Percentiles rank a stretch among this genome's conserved stretches.
phyloP scores from a whole-genome alignment of 2,888 invertebrate genomes.

The Eupithecia abbreviata region DNA sequence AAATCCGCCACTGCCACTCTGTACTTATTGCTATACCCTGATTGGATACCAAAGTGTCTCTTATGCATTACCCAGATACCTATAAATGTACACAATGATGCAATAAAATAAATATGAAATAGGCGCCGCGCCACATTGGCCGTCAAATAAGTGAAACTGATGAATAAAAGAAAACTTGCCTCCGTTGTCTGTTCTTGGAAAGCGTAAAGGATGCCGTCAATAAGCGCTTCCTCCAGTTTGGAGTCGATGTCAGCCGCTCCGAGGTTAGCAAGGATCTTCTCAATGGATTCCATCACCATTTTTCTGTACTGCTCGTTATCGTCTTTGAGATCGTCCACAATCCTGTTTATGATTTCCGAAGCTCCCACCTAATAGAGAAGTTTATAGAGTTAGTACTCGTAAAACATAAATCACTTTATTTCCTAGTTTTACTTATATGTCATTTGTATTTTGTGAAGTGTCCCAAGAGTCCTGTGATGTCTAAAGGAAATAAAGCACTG shows the following conservation, averaged over 20 bases:
- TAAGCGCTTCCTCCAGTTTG: conserved; percentile 98
- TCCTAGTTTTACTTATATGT: too few species aligned
- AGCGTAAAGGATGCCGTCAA: conserved; percentile 99
- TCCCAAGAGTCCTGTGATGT: too few species aligned
- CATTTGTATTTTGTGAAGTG: too few species aligned
- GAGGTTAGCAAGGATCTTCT: conserved; percentile 98
- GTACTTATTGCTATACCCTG: too few species aligned
- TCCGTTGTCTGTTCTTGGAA: conserved; percentile 99
- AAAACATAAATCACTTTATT: background rate
- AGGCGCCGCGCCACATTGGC: too few species aligned
- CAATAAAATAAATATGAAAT: too few species aligned
- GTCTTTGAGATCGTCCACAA: conserved; percentile 99
- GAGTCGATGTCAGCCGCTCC: conserved; percentile 99
- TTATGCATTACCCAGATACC: too few species aligned
- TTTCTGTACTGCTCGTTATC: conserved; percentile 99
- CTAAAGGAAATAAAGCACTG: too few species aligned
- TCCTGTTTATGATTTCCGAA: conserved; percentile 98
- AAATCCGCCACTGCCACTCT: too few species aligned
- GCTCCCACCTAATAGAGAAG: conserved; percentile 90
- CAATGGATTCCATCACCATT: conserved; percentile 99
- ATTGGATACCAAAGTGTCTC: too few species aligned
- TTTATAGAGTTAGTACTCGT: background rate
- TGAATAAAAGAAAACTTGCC: conserved; percentile 71
- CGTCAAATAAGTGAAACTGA: background rate
- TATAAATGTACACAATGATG: too few species aligned